These are phyloP conservation scores for Adoxophyes honmai DNA, from an alignment of 1,140 invertebrate genomes.

Conservation along the genomic window DNA sequence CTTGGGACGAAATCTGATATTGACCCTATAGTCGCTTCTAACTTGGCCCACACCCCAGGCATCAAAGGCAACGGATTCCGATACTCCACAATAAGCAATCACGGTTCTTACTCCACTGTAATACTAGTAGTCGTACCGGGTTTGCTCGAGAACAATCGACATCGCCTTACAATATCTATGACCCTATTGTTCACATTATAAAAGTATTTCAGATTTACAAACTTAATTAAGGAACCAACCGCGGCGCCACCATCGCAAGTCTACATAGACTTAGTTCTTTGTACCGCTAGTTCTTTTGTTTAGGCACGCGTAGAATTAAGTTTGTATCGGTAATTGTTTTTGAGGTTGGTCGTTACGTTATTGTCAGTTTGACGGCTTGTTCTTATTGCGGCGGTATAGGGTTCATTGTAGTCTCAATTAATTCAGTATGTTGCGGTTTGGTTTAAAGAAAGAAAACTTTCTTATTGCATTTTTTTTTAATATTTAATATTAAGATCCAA, in stretches of 20 bases:
- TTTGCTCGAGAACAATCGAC: neutral
- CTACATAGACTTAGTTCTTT: neutral
- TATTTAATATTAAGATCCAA: neutral
- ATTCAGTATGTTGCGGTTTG: neutral
- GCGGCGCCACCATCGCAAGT: neutral
- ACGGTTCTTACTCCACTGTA: neutral
- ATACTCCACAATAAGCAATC: conserved; percentile 3
- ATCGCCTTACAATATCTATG: neutral
- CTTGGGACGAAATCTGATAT: no score
- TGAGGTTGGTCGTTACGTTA: neutral
- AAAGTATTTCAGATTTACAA: neutral
- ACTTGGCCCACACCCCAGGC: neutral
- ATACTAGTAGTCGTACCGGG: conserved; percentile 3
- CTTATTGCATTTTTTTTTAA: neutral
- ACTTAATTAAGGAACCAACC: neutral
- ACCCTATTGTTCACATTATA: neutral
- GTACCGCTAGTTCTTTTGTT: no score
- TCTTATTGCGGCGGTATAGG: no score
- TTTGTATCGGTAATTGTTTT: conserved; percentile 10
- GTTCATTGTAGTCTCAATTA: neutral
- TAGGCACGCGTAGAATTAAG: neutral
- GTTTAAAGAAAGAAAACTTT: neutral
- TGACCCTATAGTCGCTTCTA: neutral
- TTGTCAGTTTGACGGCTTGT: neutral
- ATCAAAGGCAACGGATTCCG: neutral